Conservation (phyloP, 2,113 vertebrate species). For the Epinephelus cyanopodus region DNA sequence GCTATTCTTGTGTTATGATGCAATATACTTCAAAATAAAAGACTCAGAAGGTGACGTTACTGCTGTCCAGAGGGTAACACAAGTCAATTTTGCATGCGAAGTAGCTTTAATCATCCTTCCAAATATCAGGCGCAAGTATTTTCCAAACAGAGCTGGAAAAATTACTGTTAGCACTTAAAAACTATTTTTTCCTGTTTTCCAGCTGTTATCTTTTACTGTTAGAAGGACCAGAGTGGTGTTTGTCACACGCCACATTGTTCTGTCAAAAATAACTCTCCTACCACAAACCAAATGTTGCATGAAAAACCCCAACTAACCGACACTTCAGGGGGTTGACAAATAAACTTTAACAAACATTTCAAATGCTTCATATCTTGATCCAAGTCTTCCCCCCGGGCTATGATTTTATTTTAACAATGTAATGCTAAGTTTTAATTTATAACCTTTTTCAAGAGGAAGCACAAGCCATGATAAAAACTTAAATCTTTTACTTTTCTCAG, state of each 20-base stretch:
- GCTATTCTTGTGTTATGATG: neutral
- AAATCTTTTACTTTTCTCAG: slow-evolving; percentile 49
- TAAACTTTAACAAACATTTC: slow-evolving; percentile 40
- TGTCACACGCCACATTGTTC: slow-evolving; percentile 37
- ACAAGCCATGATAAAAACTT: slow-evolving; percentile 54
- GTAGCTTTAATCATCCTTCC: neutral
- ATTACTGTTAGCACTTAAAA: neutral
- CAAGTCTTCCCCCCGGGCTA: neutral
- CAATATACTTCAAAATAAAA: slow-evolving; percentile 6
- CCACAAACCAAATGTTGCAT: slow-evolving; percentile 6
- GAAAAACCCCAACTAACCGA: neutral
- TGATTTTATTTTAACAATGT: slow-evolving; percentile 58
- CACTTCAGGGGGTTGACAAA: slow-evolving; percentile 30
- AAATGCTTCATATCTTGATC: slow-evolving; percentile 31
- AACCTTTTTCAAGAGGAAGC: slow-evolving; percentile 36
- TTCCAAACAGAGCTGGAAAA: slow-evolving; percentile 36
- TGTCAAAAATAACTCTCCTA: slow-evolving; percentile 32
- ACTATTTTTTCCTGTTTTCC: slow-evolving; percentile 37
- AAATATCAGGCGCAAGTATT: slow-evolving; percentile 16
- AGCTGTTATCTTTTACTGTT: slow-evolving; percentile 29
- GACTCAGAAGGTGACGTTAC: neutral
- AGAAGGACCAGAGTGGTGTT: slow-evolving; percentile 16
- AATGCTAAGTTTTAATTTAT: slow-evolving; percentile 37
- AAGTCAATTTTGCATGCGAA: neutral
- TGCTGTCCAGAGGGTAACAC: neutral